Evolutionary conservation across 2,888 invertebrate genomes (phyloP).

Genomic region (Agrochola litura): DNA sequence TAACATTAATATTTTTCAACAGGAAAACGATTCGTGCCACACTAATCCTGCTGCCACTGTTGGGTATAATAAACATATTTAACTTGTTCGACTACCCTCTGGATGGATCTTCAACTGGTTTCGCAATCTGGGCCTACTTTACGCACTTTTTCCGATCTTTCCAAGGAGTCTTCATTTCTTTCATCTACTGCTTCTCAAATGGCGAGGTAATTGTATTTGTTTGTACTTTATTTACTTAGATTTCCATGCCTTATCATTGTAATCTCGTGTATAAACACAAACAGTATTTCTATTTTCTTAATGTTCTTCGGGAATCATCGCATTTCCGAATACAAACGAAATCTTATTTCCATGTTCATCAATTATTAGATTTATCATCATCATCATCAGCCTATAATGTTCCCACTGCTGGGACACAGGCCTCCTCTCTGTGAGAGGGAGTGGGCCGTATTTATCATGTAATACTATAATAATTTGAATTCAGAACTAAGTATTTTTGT

Average conservation of each 20-base stretch:
- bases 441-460: too few relatives aligned
- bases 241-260: not conserved
- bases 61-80: conserved; percentile 95
- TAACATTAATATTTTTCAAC: conserved; percentile 1
- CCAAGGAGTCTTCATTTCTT: conserved; percentile 95
- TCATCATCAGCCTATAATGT: too few relatives aligned
- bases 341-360: too few relatives aligned
- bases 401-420: too few relatives aligned
- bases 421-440: too few relatives aligned
- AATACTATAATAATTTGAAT: too few relatives aligned
- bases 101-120: conserved; percentile 92
- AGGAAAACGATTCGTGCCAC: conserved; percentile 96
- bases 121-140: conserved; percentile 94
- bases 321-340: too few relatives aligned
- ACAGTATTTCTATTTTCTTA: too few relatives aligned
- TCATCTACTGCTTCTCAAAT: conserved; percentile 95
- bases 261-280: too few relatives aligned
- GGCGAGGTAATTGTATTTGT: conserved; percentile 92
- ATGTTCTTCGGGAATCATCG: too few relatives aligned
- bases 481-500: too few relatives aligned
- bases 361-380: too few relatives aligned
- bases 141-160: conserved; percentile 96
- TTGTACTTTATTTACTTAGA: not conserved
- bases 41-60: conserved; percentile 93
- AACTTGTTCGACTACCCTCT: conserved; percentile 93